Base-by-base conservation (phyloP, 2,888 invertebrate species). In the Esperia sulphurella region DNA sequence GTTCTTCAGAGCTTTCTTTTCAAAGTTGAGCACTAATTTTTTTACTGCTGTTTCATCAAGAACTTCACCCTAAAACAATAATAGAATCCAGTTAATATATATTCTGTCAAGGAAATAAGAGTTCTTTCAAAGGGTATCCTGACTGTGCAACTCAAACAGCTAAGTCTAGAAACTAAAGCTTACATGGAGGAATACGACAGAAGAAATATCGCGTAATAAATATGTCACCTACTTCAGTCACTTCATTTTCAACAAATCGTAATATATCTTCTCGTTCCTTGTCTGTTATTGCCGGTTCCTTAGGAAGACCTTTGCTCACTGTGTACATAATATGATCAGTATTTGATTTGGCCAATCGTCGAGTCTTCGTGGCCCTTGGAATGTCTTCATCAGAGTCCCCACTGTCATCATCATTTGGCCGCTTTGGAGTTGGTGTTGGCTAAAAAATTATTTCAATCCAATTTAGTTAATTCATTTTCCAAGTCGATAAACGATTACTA, bases 1-100 rank as follows among this genome's bases (percentile, higher is more conserved):
- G 79, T 99, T 99, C 71, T 94, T 96, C 8, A 98, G 89, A 43
- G 96, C 95, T 70, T 96, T 93, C 77, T 99, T 99, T 73, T 99
- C 99, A 90, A 99, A 98, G 54, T 96, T 92, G 10, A 98, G 89
- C 14, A 98, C 93, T 72, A 98, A 92, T 71, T 95, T 94, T 71
- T 98, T 98, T 8, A 98, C 91, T 9, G 94, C 93, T 28, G 93
- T 92, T 59, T 98, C 98, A 89, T 98, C 97, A 41, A 98, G 83
- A 0, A 94, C 92, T 74, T 97, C 97, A n/a, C 94, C 94, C 93
- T 94, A 31, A 31, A 31, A 31, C 31, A 31, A 31, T 2, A 31
- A 31, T 31, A 31, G 10, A 31, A 31, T 30, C 6, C 8, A 8
- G 3, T 31, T 31, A 21, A 21, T 21, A 5, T 21, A 21, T 21